A percentile compares a stretch with the other conserved stretches of the same genome.
phyloP scores from a whole-genome alignment of 2,888 invertebrate species.

The Lagria hirta region DNA sequence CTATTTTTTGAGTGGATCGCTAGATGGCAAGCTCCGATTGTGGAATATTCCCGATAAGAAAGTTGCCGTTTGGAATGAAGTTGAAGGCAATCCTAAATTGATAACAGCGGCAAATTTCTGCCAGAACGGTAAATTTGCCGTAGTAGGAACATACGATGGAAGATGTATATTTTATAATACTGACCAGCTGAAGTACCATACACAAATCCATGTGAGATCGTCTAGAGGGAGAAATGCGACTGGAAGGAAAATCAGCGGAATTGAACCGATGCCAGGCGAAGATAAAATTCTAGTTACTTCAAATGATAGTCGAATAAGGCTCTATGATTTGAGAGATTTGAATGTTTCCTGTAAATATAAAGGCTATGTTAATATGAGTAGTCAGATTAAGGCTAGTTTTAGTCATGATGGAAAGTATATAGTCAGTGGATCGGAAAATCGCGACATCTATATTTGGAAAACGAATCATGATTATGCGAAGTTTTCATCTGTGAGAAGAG shows the following conservation, averaged over 20 bases:
- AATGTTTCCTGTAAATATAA: constrained; percentile 77
- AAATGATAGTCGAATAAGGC: constrained; percentile 93
- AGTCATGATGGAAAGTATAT: constrained; percentile 98
- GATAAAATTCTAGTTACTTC: constrained; percentile 96
- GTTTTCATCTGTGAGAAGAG: constrained; percentile 86
- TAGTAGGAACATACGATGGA: constrained; percentile 98
- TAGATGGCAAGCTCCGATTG: constrained; percentile 96
- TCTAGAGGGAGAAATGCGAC: constrained; percentile 94
- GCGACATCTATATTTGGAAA: constrained; percentile 97
- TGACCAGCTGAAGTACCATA: constrained; percentile 97
- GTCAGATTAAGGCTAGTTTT: constrained; percentile 96
- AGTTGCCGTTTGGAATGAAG: constrained; percentile 96
- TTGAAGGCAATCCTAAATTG: constrained; percentile 89
- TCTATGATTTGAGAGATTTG: constrained; percentile 93
- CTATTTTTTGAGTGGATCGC: constrained; percentile 93
- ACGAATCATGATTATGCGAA: constrained; percentile 95
- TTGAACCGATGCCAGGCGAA: constrained; percentile 94
- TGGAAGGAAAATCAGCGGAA: constrained; percentile 94
- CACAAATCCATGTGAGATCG: constrained; percentile 94
- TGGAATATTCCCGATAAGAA: constrained; percentile 99
- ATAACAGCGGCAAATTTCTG: constrained; percentile 98
- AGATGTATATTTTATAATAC: constrained; percentile 98
- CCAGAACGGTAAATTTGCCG: constrained; percentile 96
- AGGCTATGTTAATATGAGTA: constrained; percentile 87
- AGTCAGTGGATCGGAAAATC: constrained; percentile 95